Conservation (phyloP, 1,140 invertebrate genomes). For the Vanessa atalanta region DNA sequence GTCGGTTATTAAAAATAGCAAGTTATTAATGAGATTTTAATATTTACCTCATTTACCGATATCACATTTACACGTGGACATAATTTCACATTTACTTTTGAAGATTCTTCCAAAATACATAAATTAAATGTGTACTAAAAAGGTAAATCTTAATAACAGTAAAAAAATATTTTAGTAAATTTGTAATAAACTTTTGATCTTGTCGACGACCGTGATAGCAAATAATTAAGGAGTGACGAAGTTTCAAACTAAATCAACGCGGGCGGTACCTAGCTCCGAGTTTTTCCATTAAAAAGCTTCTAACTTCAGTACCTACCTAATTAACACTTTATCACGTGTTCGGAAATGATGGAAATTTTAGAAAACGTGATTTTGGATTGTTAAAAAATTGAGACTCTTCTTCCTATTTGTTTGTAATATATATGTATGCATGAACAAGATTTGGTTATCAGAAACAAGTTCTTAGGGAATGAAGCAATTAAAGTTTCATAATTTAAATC, state of each 20-base stretch:
- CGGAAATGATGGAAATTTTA: constrained; percentile 32
- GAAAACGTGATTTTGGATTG: constrained; percentile 9
- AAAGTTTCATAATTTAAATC: background rate
- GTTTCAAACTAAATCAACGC: constrained; percentile 38
- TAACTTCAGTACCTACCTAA: constrained; percentile 31
- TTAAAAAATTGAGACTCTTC: background rate
- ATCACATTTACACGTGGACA: too few species aligned
- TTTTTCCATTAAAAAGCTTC: constrained; percentile 38
- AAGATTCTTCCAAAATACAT: too few species aligned
- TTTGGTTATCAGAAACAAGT: too few species aligned
- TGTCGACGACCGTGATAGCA: constrained; percentile 32
- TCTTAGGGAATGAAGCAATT: background rate
- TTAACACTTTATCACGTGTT: constrained; percentile 35
- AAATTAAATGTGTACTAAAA: too few species aligned
- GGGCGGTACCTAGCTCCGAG: constrained; percentile 27
- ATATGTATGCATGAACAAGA: too few species aligned
- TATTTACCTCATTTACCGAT: too few species aligned
- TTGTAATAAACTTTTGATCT: constrained; percentile 17
- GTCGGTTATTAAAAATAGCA: too few species aligned
- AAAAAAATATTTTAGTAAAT: constrained; percentile 6
- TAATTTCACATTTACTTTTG: too few species aligned
- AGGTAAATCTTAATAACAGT: background rate
- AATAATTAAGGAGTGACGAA: constrained; percentile 37
- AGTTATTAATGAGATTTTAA: too few species aligned
- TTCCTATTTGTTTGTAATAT: background rate